Conservation (phyloP, 2,113 vertebrate species). For the Callipepla californica region DNA sequence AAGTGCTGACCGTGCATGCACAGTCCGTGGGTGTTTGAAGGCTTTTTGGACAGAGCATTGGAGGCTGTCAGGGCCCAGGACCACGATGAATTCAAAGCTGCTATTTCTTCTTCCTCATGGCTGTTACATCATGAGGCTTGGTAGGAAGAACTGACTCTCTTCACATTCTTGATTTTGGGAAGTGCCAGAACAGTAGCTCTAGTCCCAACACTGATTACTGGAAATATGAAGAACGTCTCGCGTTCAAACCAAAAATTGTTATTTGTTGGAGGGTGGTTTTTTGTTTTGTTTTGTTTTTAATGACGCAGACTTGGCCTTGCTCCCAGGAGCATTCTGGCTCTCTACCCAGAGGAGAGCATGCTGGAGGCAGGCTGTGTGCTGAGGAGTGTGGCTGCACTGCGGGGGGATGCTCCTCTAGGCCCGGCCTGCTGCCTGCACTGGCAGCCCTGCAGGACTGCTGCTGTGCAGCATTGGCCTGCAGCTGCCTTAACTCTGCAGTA, state of each 20-base stretch:
- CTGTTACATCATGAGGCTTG: neutral
- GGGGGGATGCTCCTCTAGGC: rapidly evolving
- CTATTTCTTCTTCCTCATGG: neutral
- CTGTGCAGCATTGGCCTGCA: neutral
- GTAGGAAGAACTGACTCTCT: neutral
- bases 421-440: rapidly evolving
- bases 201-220: constrained; percentile 24
- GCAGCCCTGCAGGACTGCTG: neutral
- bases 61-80: rapidly evolving
- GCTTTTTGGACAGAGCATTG: neutral
- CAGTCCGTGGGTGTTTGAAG: rapidly evolving
- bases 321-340: constrained; percentile 1
- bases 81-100: neutral
- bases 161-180: neutral
- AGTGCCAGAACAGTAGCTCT: constrained; percentile 41
- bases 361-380: neutral
- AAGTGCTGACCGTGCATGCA: neutral
- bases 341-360: neutral
- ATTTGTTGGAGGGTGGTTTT: constrained; percentile 21
- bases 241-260: neutral
- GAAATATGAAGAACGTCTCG: constrained; percentile 16
- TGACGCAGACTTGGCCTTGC: constrained; percentile 28
- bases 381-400: rapidly evolving
- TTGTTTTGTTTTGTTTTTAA: constrained; percentile 53
- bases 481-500: neutral